Conservation (phyloP, 2,113 vertebrate genomes). For the Tamias sibiricus region DNA sequence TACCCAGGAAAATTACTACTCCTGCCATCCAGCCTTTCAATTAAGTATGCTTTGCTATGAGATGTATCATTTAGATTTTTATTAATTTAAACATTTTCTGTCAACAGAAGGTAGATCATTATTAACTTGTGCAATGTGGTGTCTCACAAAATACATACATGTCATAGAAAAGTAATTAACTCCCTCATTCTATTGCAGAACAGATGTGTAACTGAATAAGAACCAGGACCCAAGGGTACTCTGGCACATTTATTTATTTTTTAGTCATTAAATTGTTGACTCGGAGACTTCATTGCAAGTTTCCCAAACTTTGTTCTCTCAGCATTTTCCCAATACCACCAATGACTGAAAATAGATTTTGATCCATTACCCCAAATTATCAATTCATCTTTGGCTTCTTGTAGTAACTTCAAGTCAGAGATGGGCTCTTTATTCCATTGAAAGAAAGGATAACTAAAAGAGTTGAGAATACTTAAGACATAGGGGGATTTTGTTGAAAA, state of each 20-base stretch:
- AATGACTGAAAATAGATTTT: neutral
- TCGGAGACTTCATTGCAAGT: neutral
- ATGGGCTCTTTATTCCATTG: neutral
- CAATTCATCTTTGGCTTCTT: neutral
- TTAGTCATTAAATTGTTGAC: constrained; percentile 46
- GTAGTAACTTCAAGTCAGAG: neutral
- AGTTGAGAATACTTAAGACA: neutral
- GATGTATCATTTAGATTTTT: constrained; percentile 67
- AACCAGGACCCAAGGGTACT: constrained; percentile 23
- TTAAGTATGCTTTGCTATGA: constrained; percentile 57
- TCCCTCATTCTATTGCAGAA: constrained; percentile 52
- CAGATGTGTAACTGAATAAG: constrained; percentile 64
- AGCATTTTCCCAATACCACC: no score
- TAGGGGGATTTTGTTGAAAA: neutral
- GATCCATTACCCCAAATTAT: neutral
- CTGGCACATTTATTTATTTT: neutral
- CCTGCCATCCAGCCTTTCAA: constrained; percentile 52
- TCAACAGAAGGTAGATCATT: constrained; percentile 75
- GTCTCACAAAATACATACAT: constrained; percentile 66
- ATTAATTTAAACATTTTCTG: constrained; percentile 77
- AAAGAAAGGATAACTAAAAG: neutral
- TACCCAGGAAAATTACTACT: constrained; percentile 58
- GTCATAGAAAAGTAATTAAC: constrained; percentile 74
- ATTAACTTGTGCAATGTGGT: constrained; percentile 65
- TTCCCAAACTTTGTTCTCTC: constrained; percentile 32